A percentile compares a stretch with the other conserved stretches of the same genome.
These are phyloP conservation scores for Crossaster papposus DNA, from an alignment of 53 echinoderm and acorn worm genomes.

Conservation along the genomic window DNA sequence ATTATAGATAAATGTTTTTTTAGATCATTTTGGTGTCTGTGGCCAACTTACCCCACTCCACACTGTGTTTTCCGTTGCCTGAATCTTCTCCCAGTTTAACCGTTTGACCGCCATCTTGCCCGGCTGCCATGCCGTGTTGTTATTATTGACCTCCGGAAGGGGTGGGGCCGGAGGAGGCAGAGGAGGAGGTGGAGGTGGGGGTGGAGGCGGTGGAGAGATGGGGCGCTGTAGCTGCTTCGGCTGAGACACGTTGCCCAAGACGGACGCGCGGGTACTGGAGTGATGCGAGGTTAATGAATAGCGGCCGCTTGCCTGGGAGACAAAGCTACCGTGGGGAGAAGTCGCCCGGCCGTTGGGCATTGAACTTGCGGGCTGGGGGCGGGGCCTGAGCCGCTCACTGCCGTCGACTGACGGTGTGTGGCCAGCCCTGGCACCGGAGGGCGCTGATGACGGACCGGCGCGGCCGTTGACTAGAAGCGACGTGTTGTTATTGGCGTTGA, in stretches of 20 bases:
- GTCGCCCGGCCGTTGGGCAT: slow-evolving; percentile 19
- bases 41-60: slow-evolving; percentile 93
- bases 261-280: slow-evolving; percentile 27
- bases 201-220: slow-evolving; percentile 66
- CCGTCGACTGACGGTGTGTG: slow-evolving; percentile 7
- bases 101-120: slow-evolving; percentile 90
- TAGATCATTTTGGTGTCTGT: background rate
- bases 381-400: background rate
- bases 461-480: slow-evolving; percentile 36
- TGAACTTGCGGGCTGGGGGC: background rate
- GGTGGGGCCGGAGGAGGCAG: slow-evolving; percentile 77
- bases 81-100: slow-evolving; percentile 98
- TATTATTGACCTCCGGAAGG: slow-evolving; percentile 50
- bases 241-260: slow-evolving; percentile 2
- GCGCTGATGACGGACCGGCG: background rate
- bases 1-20: too few species aligned
- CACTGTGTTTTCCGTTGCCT: slow-evolving; percentile 93
- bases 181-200: slow-evolving; percentile 74
- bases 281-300: slow-evolving; percentile 35
- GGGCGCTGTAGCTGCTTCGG: slow-evolving; percentile 4
- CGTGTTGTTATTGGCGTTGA: slow-evolving; percentile 64
- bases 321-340: slow-evolving; percentile 27
- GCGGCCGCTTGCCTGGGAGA: slow-evolving; percentile 36
- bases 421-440: background rate
- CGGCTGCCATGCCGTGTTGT: slow-evolving; percentile 51